phyloP scores from a whole-genome alignment of 2,797 vertebrate species.

The Sebastes cheni region DNA sequence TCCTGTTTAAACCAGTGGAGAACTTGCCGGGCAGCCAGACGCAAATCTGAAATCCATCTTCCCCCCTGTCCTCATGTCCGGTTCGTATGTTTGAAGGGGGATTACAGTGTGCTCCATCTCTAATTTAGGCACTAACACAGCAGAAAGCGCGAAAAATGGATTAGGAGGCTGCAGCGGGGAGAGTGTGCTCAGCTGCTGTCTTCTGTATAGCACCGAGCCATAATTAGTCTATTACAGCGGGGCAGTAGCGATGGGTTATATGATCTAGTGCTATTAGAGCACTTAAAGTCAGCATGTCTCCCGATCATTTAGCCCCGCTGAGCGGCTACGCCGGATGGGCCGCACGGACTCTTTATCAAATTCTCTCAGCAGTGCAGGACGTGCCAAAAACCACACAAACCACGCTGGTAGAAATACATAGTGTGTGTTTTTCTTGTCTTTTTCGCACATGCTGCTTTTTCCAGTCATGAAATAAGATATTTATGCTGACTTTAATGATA shows the following conservation, averaged over 20 bases:
- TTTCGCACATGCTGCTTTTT: conserved; percentile 22
- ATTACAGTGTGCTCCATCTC: conserved; percentile 24
- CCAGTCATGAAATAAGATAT: conserved; percentile 28
- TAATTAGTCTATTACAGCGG: conserved; percentile 71
- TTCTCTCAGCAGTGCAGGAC: conserved; percentile 38
- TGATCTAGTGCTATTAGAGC: conserved; percentile 70
- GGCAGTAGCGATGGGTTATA: conserved; percentile 57
- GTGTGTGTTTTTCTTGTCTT: conserved; percentile 16
- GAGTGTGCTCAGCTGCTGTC: conserved; percentile 56
- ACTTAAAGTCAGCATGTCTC: conserved; percentile 66
- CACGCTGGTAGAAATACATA: conserved; percentile 6
- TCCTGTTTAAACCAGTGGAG: conserved; percentile 15
- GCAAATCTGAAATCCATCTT: conserved; percentile 26
- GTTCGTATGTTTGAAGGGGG: conserved; percentile 31
- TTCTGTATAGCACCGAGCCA: conserved; percentile 36
- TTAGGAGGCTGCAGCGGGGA: conserved; percentile 38
- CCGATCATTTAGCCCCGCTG: conserved; percentile 61
- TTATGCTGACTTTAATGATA: conserved; percentile 24
- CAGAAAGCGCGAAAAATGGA: conserved; percentile 63
- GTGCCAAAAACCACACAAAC: conserved; percentile 43
- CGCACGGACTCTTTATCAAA: conserved; percentile 49
- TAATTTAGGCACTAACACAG: conserved; percentile 37
- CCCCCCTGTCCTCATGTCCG: conserved; percentile 18
- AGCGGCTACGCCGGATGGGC: conserved; percentile 41
- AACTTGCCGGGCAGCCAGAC: conserved; percentile 5